phyloP scores from a whole-genome alignment of 1,140 invertebrate genomes.

The Papilio xuthus region DNA sequence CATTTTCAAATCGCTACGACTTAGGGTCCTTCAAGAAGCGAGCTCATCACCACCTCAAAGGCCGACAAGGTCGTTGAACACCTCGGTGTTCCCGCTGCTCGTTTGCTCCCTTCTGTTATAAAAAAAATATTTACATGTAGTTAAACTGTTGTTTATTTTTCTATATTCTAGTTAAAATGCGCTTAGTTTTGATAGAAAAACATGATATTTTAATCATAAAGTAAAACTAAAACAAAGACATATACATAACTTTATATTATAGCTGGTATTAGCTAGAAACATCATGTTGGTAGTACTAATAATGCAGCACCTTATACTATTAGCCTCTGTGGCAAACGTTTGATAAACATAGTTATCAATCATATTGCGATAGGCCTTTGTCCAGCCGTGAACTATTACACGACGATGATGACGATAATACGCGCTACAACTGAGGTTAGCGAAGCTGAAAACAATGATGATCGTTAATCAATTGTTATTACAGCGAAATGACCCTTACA shows the following conservation, averaged over 20 bases:
- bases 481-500: slow-evolving; percentile 15
- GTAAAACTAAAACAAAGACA: too few species aligned
- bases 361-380: slow-evolving; percentile 14
- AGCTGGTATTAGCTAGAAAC: too few species aligned
- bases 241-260: too few species aligned
- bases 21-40: too few species aligned
- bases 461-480: slow-evolving; percentile 21
- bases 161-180: not conserved
- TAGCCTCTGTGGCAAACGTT: not conserved
- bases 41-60: too few species aligned
- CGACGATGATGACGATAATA: not conserved
- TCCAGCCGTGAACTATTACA: slow-evolving; percentile 9
- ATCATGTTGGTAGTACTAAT: not conserved
- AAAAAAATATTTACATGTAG: not conserved
- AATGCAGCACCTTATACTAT: not conserved
- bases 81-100: too few species aligned
- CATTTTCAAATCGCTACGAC: too few species aligned
- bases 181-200: too few species aligned
- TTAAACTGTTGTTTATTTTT: not conserved
- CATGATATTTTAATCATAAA: too few species aligned
- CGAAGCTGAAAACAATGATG: slow-evolving; percentile 23
- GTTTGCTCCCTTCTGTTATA: too few species aligned
- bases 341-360: slow-evolving; percentile 7
- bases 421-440: slow-evolving; percentile 8
- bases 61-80: too few species aligned